Conservation (phyloP, 1,140 invertebrate species). For the Phenacoccus solenopsis region DNA sequence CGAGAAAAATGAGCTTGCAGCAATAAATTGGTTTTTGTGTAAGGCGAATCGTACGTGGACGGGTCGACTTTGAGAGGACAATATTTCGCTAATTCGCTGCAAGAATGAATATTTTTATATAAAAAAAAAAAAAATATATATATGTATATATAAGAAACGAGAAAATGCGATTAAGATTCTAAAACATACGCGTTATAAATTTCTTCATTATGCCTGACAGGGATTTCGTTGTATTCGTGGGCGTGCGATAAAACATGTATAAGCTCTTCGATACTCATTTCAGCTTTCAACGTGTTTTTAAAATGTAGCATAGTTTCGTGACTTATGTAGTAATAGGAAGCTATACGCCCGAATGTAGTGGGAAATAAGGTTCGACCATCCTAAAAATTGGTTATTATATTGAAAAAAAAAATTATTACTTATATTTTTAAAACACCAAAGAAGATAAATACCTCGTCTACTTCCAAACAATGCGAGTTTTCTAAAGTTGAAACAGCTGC, state of each 20-base stretch:
- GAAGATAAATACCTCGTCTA: constrained; percentile 37
- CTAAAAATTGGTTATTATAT: constrained; percentile 34
- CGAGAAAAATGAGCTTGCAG: constrained; percentile 87
- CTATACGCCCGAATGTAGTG: constrained; percentile 83
- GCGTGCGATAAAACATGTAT: constrained; percentile 68
- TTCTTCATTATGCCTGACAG: constrained; percentile 97
- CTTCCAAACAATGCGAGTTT: constrained; percentile 58
- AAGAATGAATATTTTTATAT: constrained; percentile 26
- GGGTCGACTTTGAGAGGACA: constrained; percentile 61
- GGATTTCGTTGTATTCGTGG: constrained; percentile 85
- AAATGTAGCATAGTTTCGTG: constrained; percentile 84
- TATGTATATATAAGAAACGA: neutral
- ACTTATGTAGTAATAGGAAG: constrained; percentile 95
- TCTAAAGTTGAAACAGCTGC: constrained; percentile 55
- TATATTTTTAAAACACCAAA: neutral
- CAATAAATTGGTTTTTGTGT: constrained; percentile 87
- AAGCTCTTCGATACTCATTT: constrained; percentile 57
- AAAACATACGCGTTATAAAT: constrained; percentile 71
- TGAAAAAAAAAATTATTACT: neutral
- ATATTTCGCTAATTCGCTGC: constrained; percentile 63
- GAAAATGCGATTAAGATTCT: neutral
- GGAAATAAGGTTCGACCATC: constrained; percentile 54
- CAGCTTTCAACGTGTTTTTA: constrained; percentile 46
- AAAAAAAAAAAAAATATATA: neutral
- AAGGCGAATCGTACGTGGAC: constrained; percentile 68